Base-by-base conservation (phyloP, 2,113 vertebrate species). In the Lampris megalopsis region DNA sequence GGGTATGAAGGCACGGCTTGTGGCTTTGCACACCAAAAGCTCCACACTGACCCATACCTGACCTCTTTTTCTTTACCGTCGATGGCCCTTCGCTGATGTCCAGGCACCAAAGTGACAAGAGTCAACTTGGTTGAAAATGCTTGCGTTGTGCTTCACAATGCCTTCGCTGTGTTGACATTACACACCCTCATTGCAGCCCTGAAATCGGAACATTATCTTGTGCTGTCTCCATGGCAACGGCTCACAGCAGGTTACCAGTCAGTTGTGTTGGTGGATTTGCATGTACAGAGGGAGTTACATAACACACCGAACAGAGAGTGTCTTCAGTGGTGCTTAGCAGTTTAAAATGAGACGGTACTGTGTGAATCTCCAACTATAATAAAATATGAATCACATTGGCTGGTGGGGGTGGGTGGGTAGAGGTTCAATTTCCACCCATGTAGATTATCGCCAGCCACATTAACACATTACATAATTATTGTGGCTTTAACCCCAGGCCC, bases 241-340 rank as follows among this genome's bases (percentile, higher is more conserved):
- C 75, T 83, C 63, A 0, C 58, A 37, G 65, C 82, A 87, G 82
- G 85, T 86, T 91, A 86, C 87, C 78, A 85, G 90, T 87, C 69
- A 71, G 74, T 85, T 77, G 89, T 75, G 87, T 91, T 80, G 86
- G 90, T 80, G 88, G 82, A 88, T 92, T 91, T 93, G 91, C 90
- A 91, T 92, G 84, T 83, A 75, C 85, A 59, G 79, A 87, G 79
- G 85, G 87, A 86, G 92, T 92, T 93, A 78, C 90, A 82, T 92
- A 92, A 92, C 87, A 54, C 71, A 72, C 67, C n/a, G 85, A 75
- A 68, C 71, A 74, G 43, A 82, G 76, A 80, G 63, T 54, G 76
- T 70, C 52, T 76, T 54, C 79, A 77, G 73, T 79, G 43, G 71
- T 13, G 68, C 72, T 77, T 4, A 10, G 73, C 78, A 71, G 63